phyloP scores from a whole-genome alignment of 2,797 vertebrate genomes.

The Chromobotia macracanthus region DNA sequence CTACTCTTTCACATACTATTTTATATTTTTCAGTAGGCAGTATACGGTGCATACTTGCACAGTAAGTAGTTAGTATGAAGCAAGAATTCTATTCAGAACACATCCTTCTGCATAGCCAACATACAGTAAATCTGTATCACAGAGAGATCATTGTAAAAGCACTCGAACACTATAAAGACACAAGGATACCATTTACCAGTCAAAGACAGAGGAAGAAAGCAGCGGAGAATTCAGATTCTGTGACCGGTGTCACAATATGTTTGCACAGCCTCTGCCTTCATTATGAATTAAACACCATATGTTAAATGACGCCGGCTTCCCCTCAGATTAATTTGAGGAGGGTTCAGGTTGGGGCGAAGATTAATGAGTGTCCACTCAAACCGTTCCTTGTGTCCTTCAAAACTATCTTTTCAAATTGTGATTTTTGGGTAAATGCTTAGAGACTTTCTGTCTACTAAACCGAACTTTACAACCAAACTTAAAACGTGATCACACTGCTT shows the following conservation, averaged over 20 bases:
- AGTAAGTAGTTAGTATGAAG: background rate
- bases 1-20: background rate
- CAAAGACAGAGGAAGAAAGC: background rate
- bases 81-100: background rate
- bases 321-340: conserved; percentile 25
- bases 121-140: too few relatives aligned
- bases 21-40: background rate
- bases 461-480: background rate
- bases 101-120: background rate
- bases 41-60: background rate
- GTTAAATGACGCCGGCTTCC: conserved; percentile 30
- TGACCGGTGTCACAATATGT: conserved; percentile 34
- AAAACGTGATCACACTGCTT: too few relatives aligned
- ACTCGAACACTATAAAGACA: background rate
- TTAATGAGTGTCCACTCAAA: conserved; percentile 46
- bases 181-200: background rate
- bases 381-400: conserved; percentile 18
- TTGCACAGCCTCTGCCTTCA: conserved; percentile 23
- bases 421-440: background rate
- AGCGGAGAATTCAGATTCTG: conserved; percentile 23
- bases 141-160: conserved; percentile 3
- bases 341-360: conserved; percentile 30
- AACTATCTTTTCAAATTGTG: background rate
- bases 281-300: conserved; percentile 33
- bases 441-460: background rate